Evolutionary conservation across 1,140 invertebrate species (phyloP).

Genomic region (Muscidifurax raptorellus): DNA sequence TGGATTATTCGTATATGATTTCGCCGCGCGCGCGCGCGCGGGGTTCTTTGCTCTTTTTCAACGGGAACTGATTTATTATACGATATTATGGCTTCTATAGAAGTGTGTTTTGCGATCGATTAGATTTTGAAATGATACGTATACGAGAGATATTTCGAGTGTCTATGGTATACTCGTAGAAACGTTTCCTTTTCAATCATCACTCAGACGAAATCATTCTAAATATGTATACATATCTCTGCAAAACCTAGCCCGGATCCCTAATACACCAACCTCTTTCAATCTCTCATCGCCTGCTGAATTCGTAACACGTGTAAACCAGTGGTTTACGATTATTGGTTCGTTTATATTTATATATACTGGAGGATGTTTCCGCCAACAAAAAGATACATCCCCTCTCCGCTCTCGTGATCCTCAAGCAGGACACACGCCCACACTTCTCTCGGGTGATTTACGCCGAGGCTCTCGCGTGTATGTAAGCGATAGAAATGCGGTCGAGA

Average conservation of each 20-base stretch:
- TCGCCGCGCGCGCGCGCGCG: too few species aligned
- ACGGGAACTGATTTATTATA: neutral
- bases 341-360: conserved; percentile 55
- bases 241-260: neutral
- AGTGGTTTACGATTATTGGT: conserved; percentile 74
- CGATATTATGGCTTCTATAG: neutral
- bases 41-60: neutral
- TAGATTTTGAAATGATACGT: neutral
- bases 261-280: neutral
- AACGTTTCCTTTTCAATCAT: neutral
- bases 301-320: conserved; percentile 71
- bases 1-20: neutral
- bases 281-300: neutral
- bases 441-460: conserved; percentile 22
- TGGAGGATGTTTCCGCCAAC: conserved; percentile 70
- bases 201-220: neutral
- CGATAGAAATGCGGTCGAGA: neutral
- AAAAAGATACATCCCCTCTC: conserved; percentile 24
- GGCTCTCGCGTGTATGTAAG: neutral
- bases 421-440: conserved; percentile 49
- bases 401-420: conserved; percentile 53
- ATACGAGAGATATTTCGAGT: neutral
- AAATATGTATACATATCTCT: neutral
- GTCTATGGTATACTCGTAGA: too few species aligned
- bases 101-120: neutral